Evolutionary conservation across 2,888 invertebrate genomes (phyloP).

Genomic region (Silvanus unidentatus): DNA sequence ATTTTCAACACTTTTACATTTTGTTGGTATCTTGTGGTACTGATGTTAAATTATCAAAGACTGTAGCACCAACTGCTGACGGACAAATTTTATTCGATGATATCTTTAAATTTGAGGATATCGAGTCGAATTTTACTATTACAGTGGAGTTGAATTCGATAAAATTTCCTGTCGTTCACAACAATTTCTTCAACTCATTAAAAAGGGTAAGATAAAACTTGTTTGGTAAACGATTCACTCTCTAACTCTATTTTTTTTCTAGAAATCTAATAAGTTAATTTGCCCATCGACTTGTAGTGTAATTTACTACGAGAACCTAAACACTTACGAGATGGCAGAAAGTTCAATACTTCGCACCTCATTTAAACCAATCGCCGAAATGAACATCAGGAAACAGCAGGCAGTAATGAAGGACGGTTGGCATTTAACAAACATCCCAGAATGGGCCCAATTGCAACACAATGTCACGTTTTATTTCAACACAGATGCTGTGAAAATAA

Average conservation of each 20-base stretch:
- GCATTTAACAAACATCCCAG: background rate
- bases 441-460: slow-evolving; percentile 9
- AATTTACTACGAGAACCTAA: slow-evolving; percentile 27
- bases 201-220: too few species aligned
- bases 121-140: slow-evolving; percentile 43
- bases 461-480: slow-evolving; percentile 13
- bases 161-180: background rate
- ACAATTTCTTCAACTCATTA: too few species aligned
- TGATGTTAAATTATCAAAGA: slow-evolving; percentile 33
- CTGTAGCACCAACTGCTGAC: slow-evolving; percentile 20
- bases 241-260: background rate
- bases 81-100: slow-evolving; percentile 30
- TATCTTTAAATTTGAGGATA: slow-evolving; percentile 34
- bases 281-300: slow-evolving; percentile 13
- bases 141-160: slow-evolving; percentile 48
- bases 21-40: slow-evolving; percentile 32
- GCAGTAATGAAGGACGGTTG: slow-evolving; percentile 9
- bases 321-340: slow-evolving; percentile 24
- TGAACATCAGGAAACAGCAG: slow-evolving; percentile 17
- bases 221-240: background rate
- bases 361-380: slow-evolving; percentile 21
- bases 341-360: slow-evolving; percentile 22
- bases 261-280: background rate
- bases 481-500: slow-evolving; percentile 17
- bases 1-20: slow-evolving; percentile 36